Percentiles rank a stretch among this genome's conserved stretches.
phyloP scores from a whole-genome alignment of 2,888 invertebrate genomes.

The Synergus umbraculus region DNA sequence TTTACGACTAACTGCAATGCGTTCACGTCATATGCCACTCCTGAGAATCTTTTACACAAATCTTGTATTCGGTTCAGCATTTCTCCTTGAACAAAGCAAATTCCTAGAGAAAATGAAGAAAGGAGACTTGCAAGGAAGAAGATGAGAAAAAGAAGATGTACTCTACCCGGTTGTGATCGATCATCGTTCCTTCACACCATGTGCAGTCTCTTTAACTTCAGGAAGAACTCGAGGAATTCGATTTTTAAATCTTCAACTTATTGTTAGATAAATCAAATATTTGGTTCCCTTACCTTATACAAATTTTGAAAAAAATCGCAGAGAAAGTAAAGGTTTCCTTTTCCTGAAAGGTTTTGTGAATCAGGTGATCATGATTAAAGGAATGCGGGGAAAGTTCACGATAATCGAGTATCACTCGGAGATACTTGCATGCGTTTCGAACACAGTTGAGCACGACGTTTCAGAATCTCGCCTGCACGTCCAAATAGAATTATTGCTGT shows the following conservation, averaged over 20 bases:
- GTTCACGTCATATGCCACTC: slow-evolving; percentile 32
- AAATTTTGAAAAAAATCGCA: not conserved
- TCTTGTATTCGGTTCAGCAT: slow-evolving; percentile 1
- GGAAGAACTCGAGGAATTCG: not conserved
- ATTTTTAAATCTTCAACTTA: not conserved
- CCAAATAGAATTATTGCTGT: slow-evolving; percentile 27
- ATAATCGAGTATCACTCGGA: slow-evolving; percentile 10
- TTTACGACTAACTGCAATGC: slow-evolving; percentile 23
- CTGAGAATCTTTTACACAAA: slow-evolving; percentile 15
- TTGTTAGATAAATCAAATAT: not conserved
- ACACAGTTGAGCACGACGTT: slow-evolving; percentile 18
- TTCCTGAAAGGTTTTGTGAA: not conserved
- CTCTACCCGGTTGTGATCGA: slow-evolving; percentile 11
- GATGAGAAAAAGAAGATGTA: not conserved
- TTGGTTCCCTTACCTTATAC: too few species aligned
- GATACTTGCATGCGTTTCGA: not conserved
- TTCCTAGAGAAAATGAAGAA: slow-evolving; percentile 3
- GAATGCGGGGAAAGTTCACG: slow-evolving; percentile 29
- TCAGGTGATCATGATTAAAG: slow-evolving; percentile 4
- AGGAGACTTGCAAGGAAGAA: not conserved
- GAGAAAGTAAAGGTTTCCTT: not conserved
- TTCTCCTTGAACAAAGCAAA: slow-evolving; percentile 25
- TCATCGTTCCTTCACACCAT: slow-evolving; percentile 9
- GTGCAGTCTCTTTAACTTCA: not conserved
- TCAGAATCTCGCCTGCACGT: slow-evolving; percentile 15